Evolutionary conservation across 2,113 vertebrate genomes (phyloP), one percentile per base, ranked within the genome.

Genomic region (Ochotona princeps): DNA sequence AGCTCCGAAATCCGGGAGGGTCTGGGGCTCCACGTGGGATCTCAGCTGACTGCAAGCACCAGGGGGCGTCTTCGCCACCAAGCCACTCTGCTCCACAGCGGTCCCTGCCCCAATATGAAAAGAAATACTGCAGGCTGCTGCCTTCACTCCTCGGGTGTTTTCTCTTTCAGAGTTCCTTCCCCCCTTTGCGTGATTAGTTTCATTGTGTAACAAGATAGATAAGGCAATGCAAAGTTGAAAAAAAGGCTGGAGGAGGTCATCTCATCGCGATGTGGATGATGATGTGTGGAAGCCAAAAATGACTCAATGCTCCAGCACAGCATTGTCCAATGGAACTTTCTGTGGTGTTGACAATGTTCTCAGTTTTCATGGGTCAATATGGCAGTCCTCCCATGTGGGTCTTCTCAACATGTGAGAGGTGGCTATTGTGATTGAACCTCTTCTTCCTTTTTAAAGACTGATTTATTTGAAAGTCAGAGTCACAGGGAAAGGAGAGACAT

Each of bases 41-140:
- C 57, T 5, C 0, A 67, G 60, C 25, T 12, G 32, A 7, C 65
- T 4, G 69, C 20, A 8, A 7, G 44, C 44, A 5, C 8, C 67
- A 30, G 63, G 65, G 35, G 5, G 13, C 60, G 1, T 1, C 18
- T 51, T 32, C 8, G 0, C 1, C 1, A 0, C 35, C 26, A 11
- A 7, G 26, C 2, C 14, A 4, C 47, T 51, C 4, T 3, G 6
- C 61, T 69, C 57, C 21, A 1, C 47, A 0, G 1, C 0, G 28
- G 72, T 13, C 32, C n/a, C 47, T 21, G 14, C 15, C 57, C 30
- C n/a, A 0, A 14, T 49, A 76, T 1, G n/a, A 63, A 32, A 78
- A 66, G 61, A 1, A 2, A 8, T 0, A 8, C 8, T 12, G 54
- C 60, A 80, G 2, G 13, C 38, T 21, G 10, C 70, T 0, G 0